Percentiles rank a stretch among this genome's conserved stretches.
Evolutionary conservation across 2,888 invertebrate species (phyloP).

Genomic region (Penaeus monodon): DNA sequence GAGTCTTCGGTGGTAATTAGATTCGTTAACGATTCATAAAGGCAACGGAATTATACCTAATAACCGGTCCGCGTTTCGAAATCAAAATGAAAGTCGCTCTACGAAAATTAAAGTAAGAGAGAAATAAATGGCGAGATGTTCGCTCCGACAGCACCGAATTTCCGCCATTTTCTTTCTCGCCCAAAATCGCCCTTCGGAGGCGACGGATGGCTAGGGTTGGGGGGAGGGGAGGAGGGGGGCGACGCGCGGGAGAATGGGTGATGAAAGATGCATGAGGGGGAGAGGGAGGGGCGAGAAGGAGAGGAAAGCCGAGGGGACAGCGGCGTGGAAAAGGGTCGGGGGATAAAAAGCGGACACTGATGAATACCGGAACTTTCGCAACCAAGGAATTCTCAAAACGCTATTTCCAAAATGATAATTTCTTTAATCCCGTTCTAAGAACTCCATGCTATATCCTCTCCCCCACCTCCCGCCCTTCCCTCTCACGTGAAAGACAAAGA

Average conservation of each 20-base stretch:
- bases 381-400: not conserved
- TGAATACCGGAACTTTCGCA: not conserved
- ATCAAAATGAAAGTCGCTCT: no score
- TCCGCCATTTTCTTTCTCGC: not conserved
- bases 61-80: no score
- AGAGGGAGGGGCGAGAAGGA: not conserved
- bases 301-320: not conserved
- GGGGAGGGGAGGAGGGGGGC: not conserved
- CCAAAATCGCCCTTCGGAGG: not conserved
- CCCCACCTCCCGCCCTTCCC: not conserved
- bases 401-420: not conserved
- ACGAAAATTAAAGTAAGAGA: no score
- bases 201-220: not conserved
- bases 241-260: conserved; percentile 16
- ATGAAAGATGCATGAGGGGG: conserved; percentile 17
- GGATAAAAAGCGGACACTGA: not conserved
- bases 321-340: not conserved
- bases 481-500: no score
- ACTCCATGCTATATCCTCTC: not conserved
- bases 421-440: not conserved
- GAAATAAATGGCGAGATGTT: no score
- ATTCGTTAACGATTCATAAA: no score
- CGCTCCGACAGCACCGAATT: no score
- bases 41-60: no score
- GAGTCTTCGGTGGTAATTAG: no score